phyloP scores from a whole-genome alignment of 2,888 invertebrate species.

The Chaitophorus viminalis region DNA sequence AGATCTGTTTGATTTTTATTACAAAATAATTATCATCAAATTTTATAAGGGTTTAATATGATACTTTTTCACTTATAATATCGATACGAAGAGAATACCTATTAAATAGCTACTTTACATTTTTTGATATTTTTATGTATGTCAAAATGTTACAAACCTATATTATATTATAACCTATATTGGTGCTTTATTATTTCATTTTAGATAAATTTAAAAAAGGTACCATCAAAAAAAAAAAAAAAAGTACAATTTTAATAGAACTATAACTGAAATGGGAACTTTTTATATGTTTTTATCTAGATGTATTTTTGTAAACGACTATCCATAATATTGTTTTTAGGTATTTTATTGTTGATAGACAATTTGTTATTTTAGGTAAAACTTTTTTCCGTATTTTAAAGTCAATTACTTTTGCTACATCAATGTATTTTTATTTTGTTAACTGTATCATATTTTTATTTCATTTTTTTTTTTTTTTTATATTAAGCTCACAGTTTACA shows the following conservation, averaged over 20 bases:
- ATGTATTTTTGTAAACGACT: constrained; percentile 37
- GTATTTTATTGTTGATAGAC: constrained; percentile 29
- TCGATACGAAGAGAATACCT: neutral
- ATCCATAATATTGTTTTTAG: neutral
- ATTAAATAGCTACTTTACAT: neutral
- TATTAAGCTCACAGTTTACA: constrained; percentile 38
- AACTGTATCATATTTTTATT: constrained; percentile 26
- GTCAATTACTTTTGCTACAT: constrained; percentile 52
- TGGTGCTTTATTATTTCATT: constrained; percentile 28
- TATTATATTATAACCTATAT: constrained; percentile 1
- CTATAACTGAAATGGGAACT: neutral
- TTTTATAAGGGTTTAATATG: constrained; percentile 35
- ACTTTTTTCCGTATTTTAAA: constrained; percentile 36
- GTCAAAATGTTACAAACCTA: constrained; percentile 45
- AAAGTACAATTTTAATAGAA: neutral
- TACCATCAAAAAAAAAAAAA: constrained; percentile 46
- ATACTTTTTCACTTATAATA: constrained; percentile 15
- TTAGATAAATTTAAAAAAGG: neutral
- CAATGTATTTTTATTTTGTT: neutral
- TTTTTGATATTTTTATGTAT: constrained; percentile 8
- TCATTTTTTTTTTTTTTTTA: no score
- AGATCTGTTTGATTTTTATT: constrained; percentile 53
- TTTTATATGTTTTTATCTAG: constrained; percentile 16
- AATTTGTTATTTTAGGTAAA: constrained; percentile 43
- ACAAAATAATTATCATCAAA: neutral